These are phyloP conservation scores for Aspidiotus destructor DNA, from an alignment of 2,888 invertebrate species.

Conservation along the genomic window DNA sequence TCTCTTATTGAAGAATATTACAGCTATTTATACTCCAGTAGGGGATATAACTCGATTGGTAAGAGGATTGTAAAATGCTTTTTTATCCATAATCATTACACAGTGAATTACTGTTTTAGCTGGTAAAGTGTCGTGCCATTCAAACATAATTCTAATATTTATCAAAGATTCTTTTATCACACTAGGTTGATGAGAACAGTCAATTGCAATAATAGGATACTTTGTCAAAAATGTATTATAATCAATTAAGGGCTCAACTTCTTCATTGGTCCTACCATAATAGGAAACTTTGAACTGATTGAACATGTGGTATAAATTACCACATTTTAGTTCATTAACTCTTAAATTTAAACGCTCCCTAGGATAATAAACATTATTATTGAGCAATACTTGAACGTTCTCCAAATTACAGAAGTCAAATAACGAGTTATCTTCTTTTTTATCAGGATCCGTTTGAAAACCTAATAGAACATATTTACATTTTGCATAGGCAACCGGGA, in stretches of 20 bases:
- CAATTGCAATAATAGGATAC: background rate
- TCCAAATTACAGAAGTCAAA: too few relatives aligned
- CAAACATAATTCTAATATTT: too few relatives aligned
- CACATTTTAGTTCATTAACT: background rate
- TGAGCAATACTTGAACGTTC: too few relatives aligned
- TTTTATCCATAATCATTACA: conserved; percentile 9
- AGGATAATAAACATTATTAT: too few relatives aligned
- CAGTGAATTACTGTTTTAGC: background rate
- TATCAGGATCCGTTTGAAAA: background rate
- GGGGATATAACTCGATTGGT: background rate
- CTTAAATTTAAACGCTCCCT: too few relatives aligned
- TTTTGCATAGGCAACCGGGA: background rate
- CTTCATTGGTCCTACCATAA: background rate
- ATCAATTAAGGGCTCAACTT: background rate
- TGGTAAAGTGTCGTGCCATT: background rate
- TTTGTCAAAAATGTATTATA: background rate
- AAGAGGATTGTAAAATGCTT: conserved; percentile 25
- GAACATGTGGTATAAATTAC: background rate
- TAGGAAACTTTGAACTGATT: too few relatives aligned
- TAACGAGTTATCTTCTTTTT: background rate
- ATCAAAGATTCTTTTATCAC: too few relatives aligned
- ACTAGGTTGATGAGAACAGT: conserved; percentile 7
- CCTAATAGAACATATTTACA: background rate
- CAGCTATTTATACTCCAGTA: too few relatives aligned
- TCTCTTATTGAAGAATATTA: too few relatives aligned